Evolutionary conservation across 2,888 invertebrate species (phyloP).

Genomic region (Idaea aversata): DNA sequence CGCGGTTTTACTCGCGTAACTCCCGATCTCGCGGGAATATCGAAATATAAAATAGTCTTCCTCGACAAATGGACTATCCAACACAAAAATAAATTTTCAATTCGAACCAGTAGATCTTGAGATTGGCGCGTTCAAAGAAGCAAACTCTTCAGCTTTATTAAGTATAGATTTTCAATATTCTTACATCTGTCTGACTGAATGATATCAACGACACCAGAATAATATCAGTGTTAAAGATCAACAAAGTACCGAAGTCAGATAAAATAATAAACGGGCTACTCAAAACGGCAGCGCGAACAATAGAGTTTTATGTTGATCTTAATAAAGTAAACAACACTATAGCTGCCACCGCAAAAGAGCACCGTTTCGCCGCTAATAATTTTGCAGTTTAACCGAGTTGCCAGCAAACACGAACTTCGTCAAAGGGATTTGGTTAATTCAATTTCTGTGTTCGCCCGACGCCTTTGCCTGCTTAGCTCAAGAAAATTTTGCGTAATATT

Average conservation of each 20-base stretch:
- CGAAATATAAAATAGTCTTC: too few species aligned
- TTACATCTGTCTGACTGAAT: background rate
- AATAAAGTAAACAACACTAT: constrained; percentile 36
- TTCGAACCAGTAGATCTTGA: too few species aligned
- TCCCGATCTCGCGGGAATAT: too few species aligned
- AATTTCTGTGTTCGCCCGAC: constrained; percentile 62
- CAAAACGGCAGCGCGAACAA: background rate
- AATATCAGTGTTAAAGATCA: background rate
- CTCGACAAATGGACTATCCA: too few species aligned
- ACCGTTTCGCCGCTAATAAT: constrained; percentile 52
- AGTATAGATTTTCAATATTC: too few species aligned
- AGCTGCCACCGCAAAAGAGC: constrained; percentile 37
- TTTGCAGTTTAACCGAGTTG: constrained; percentile 55
- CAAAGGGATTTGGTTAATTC: constrained; percentile 68
- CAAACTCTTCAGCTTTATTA: too few species aligned
- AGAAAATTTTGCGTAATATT: constrained; percentile 63
- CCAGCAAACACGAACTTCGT: constrained; percentile 61
- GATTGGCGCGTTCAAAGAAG: too few species aligned
- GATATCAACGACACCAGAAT: background rate
- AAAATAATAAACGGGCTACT: background rate
- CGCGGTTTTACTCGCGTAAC: too few species aligned
- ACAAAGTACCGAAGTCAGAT: background rate
- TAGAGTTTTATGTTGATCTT: constrained; percentile 31
- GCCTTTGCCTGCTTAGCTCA: constrained; percentile 52
- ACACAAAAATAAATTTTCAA: too few species aligned